A percentile compares a stretch with the other conserved stretches of the same genome.
phyloP scores from a whole-genome alignment of 2,797 vertebrate genomes.

The Argya squamiceps region DNA sequence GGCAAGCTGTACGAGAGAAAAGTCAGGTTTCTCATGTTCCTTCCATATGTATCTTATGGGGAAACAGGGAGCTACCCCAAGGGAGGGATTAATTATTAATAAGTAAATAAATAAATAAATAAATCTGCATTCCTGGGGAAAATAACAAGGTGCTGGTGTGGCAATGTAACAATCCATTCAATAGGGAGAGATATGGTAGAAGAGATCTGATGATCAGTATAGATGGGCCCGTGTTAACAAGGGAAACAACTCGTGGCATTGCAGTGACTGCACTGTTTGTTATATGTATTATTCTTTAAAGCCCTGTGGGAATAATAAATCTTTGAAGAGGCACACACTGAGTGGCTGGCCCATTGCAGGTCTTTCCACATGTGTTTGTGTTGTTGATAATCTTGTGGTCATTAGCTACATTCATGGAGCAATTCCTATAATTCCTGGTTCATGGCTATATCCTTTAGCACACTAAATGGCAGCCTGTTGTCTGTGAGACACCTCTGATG shows the following conservation, averaged over 20 bases:
- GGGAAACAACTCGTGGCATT: neutral
- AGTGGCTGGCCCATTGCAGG: neutral
- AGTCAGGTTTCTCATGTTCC: neutral
- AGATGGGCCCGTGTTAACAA: neutral
- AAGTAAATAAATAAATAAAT: too few relatives aligned
- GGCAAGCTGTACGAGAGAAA: neutral
- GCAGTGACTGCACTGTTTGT: neutral
- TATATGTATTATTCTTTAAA: neutral
- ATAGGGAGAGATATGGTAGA: neutral
- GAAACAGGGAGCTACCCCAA: neutral
- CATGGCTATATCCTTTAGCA: neutral
- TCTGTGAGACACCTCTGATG: neutral
- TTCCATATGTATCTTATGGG: neutral
- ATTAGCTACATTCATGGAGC: neutral
- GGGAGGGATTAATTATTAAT: neutral
- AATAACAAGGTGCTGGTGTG: neutral
- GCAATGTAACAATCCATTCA: neutral
- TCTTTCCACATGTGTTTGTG: neutral
- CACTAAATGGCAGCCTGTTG: neutral
- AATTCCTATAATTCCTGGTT: neutral
- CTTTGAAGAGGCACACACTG: neutral
- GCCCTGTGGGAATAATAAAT: neutral
- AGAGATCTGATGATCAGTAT: neutral
- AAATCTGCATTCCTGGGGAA: neutral
- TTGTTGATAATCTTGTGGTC: constrained; percentile 14